Base-by-base conservation (phyloP, 2,797 vertebrate genomes). In the Remorina albescens region DNA sequence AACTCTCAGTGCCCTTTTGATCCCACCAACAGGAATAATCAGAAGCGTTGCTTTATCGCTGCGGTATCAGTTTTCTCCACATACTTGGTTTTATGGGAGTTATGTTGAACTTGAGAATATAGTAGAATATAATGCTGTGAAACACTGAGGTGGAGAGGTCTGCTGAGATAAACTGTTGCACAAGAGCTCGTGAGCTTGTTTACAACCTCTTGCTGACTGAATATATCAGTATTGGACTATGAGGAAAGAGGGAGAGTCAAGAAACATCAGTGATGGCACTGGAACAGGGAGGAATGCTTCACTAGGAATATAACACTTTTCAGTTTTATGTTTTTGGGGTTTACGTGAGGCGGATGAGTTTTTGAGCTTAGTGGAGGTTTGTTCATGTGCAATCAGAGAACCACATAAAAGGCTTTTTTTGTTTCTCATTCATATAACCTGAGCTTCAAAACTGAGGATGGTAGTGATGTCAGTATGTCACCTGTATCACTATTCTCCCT, bases 111-210 rank as follows among this genome's bases (percentile, higher is more conserved):
- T 47, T 44, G 64, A 57, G 50, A 30, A 50, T n/a, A n/a, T n/a
- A n/a, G n/a, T n/a, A n/a, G 21, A 71, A 71, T 68, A 67, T 57
- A n/a, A n/a, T n/a, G 47, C 61, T 37, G 41, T 60, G 44, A 18
- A 69, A 69, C 59, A 25, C 49, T 71, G 30, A 21, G 51, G 69
- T 71, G 72, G 59, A 42, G 59, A 81, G 65, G 70, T 80, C 63
- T 34, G 56, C 56, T 28, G 70, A 76, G 78, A 81, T 65, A 57
- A 73, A 59, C 15, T 65, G 73, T 85, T 83, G 72, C 80, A 74
- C 78, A 85, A 83, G 51, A 73, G 56, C 56, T n/a, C 36, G 25
- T 23, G 46, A 80, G 57, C 46, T 41, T 69, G 72, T 77, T 83
- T 83, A 83, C 61, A 64, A 57, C 56, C 21, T 57, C 50, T 37